These are phyloP conservation scores for Polypterus senegalus DNA, from an alignment of 2,113 vertebrate species.

Conservation along the genomic window DNA sequence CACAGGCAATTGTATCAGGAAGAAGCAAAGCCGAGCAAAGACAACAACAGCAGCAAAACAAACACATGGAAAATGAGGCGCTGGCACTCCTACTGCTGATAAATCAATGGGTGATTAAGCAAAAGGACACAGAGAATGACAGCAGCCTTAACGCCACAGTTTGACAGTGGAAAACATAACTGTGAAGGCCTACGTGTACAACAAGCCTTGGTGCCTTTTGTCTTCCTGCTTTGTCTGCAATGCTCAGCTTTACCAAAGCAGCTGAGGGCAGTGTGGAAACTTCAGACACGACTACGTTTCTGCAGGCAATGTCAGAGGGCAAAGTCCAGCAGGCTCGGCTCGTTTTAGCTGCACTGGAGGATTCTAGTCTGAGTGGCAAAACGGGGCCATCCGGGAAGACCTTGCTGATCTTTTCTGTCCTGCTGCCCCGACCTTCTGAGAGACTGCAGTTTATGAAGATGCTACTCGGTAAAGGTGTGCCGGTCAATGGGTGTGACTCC, in stretches of 20 bases:
- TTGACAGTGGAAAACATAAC: no score
- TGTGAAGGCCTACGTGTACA: no score
- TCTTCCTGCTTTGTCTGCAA: neutral
- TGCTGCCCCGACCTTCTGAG: neutral
- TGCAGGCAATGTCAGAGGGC: slow-evolving; percentile 8
- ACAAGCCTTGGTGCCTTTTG: no score
- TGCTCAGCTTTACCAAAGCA: neutral
- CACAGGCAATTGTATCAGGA: no score
- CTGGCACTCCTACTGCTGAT: neutral
- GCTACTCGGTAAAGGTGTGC: neutral
- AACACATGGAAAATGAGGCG: neutral
- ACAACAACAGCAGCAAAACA: neutral
- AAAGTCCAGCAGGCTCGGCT: slow-evolving; percentile 5
- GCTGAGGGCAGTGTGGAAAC: neutral
- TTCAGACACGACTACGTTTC: neutral
- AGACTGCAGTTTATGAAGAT: neutral
- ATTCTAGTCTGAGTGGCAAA: neutral
- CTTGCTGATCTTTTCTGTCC: slow-evolving; percentile 1
- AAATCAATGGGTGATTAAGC: neutral
- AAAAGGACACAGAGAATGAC: neutral
- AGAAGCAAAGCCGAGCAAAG: neutral
- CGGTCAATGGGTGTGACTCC: neutral
- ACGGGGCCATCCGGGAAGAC: neutral
- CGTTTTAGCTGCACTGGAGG: neutral
- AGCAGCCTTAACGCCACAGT: neutral